Evolutionary conservation across 2,113 vertebrate genomes (phyloP), one percentile per base, ranked within the genome.

Genomic region (Pavo muticus): DNA sequence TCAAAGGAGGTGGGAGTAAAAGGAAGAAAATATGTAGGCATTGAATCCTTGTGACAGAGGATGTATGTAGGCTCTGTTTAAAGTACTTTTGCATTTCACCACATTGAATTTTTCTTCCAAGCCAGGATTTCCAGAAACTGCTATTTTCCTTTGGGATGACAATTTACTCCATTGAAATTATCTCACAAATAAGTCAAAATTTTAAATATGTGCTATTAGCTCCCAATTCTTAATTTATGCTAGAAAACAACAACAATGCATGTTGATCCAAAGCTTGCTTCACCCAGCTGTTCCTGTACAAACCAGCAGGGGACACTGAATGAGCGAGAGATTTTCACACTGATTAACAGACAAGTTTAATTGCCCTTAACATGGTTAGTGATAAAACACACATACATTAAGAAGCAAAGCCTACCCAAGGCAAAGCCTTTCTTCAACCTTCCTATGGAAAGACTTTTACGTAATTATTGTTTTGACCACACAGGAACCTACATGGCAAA

Each of bases 291-390:
- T 79, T 90, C 60, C 63, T 64, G 45, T 30, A 40, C 44, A 83
- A 77, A 85, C 17, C 88, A 79, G 74, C n/a, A 96, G 92, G 72
- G 50, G 52, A 84, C 44, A 68, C 39, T 84, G 79, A 70, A 85
- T 50, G 47, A 72, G 78, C 69, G 63, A 63, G 56, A 63, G 63
- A 71, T 71, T 90, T 91, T 81, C 32, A 59, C 25, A 20, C 8
- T 11, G 24, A 30, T 60, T 91, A 69, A 71, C 29, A 32, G 14
- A 47, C 19, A 52, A 0, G 14, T 47, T n/a, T 73, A 52, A 11
- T 14, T 52, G 29, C 15, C 52, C 16, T 59, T 83, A 35, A 70
- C 1, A 52, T 21, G 32, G 30, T 40, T 67, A 91, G 75, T 45
- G 20, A 48, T 44, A 87, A 54, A 75, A 90, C 88, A n/a, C 6